Evolutionary conservation across 2,113 vertebrate species (phyloP), one percentile per base, ranked within the genome.

Genomic region (Oryzias celebensis): DNA sequence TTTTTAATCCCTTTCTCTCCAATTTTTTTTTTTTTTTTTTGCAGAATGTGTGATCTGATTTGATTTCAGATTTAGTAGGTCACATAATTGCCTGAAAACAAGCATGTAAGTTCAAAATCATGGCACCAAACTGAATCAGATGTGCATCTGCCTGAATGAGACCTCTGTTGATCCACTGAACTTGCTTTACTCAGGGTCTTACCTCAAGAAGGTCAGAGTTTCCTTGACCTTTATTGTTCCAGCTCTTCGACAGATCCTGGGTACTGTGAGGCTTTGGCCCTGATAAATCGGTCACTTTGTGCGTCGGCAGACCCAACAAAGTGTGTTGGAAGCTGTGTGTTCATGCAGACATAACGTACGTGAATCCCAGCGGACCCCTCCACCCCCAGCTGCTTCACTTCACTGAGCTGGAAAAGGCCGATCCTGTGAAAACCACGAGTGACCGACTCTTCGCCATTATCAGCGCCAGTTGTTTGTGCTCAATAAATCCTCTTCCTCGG

Each of bases 281-380:
- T 36, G 36, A 20, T 61, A 4, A 61, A 23, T 18, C 22, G 17
- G 14, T 51, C 48, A 42, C n/a, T 14, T 7, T 46, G 36, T 46
- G 7, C 65, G 43, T 16, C 7, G 51, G 3, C 36, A 43, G 28
- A 12, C 17, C 49, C 14, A 1, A 4, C 4, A 60, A 20, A 23
- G 51, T 44, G 24, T 31, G 14, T 15, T 26, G 57, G 58, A 68
- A 65, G 48, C 3, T 1, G 71, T 51, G 20, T 26, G 0, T 20
- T 73, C 70, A 82, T 79, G 80, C 78, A 74, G 62, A 76, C 23
- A 52, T 71, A 79, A 85, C 57, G 51, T 22, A 14, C 74, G 56
- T 79, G 70, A 77, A 78, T 84, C 49, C 69, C 73, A 46, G 58
- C 57, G 61, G 72, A 66, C 63, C 22, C 26, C 26, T 28, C 26